These are phyloP conservation scores for Bicyclus anynana DNA, from an alignment of 1,140 invertebrate genomes.

Conservation along the genomic window DNA sequence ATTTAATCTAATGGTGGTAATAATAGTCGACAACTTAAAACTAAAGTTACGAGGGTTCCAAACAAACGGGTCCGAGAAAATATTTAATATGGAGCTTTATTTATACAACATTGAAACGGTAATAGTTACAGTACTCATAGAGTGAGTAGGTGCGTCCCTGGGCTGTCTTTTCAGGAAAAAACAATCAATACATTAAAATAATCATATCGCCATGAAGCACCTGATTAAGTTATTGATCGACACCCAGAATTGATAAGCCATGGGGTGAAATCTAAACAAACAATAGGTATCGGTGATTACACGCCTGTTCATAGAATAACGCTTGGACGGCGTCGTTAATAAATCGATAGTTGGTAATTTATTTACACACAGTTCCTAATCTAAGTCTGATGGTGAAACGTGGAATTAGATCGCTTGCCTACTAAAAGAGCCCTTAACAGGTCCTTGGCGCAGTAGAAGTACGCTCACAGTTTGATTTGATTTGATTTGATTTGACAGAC, in stretches of 20 bases:
- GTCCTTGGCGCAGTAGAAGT: not conserved
- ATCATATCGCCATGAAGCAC: not conserved
- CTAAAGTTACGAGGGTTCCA: no score
- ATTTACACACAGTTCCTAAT: constrained; percentile 56
- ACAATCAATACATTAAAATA: constrained; percentile 1
- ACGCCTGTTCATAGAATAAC: constrained; percentile 16
- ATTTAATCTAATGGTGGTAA: no score
- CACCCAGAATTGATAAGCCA: constrained; percentile 8
- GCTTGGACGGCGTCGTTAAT: constrained; percentile 18
- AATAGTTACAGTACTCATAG: no score
- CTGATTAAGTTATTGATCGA: constrained; percentile 25
- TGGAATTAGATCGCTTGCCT: constrained; percentile 15
- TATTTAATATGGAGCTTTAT: no score
- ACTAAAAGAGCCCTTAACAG: constrained; percentile 3
- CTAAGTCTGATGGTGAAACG: constrained; percentile 39
- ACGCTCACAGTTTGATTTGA: no score
- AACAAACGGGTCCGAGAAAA: no score
- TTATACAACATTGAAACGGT: no score
- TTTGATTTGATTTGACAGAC: no score
- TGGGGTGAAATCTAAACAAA: constrained; percentile 9
- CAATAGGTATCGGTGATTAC: constrained; percentile 11
- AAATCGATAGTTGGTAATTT: constrained; percentile 41
- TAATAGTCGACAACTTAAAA: no score
- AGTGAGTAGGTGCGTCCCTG: no score
- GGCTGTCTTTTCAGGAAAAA: not conserved